A percentile compares a stretch with the other conserved stretches of the same genome.
Conservation (phyloP, 1,140 invertebrate genomes). For the Hyposmocoma kahamanoa region DNA sequence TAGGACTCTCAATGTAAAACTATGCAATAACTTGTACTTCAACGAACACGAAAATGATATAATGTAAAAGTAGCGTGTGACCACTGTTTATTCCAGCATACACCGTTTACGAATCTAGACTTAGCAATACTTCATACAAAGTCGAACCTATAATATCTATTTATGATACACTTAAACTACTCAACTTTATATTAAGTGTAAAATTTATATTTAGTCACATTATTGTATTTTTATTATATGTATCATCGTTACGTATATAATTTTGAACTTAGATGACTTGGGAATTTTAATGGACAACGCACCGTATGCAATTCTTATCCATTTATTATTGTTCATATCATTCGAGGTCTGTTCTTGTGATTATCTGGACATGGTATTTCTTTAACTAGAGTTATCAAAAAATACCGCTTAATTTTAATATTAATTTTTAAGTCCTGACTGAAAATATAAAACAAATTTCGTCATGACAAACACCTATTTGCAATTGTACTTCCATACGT, state of each 20-base stretch:
- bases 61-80: slow-evolving; percentile 14
- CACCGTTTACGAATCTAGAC: slow-evolving; percentile 23
- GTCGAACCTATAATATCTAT: slow-evolving; percentile 59
- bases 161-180: slow-evolving; percentile 67
- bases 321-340: slow-evolving; percentile 18
- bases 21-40: neutral
- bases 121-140: slow-evolving; percentile 58
- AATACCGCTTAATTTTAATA: slow-evolving; percentile 54
- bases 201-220: slow-evolving; percentile 68
- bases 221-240: slow-evolving; percentile 68
- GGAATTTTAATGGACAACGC: slow-evolving; percentile 36
- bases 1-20: neutral
- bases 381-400: slow-evolving; percentile 58
- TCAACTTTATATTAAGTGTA: slow-evolving; percentile 67
- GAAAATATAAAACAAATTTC: slow-evolving; percentile 48
- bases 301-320: slow-evolving; percentile 22
- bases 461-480: slow-evolving; percentile 47
- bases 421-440: slow-evolving; percentile 35
- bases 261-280: slow-evolving; percentile 68
- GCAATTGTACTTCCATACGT: slow-evolving; percentile 71
- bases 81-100: slow-evolving; percentile 19
- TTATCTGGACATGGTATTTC: slow-evolving; percentile 40
- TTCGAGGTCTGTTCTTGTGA: slow-evolving; percentile 22
- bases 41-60: neutral
- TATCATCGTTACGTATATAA: slow-evolving; percentile 72